A percentile compares a stretch with the other conserved stretches of the same genome.
Evolutionary conservation across 2,113 vertebrate species (phyloP).

Genomic region (Regulus satrapa): DNA sequence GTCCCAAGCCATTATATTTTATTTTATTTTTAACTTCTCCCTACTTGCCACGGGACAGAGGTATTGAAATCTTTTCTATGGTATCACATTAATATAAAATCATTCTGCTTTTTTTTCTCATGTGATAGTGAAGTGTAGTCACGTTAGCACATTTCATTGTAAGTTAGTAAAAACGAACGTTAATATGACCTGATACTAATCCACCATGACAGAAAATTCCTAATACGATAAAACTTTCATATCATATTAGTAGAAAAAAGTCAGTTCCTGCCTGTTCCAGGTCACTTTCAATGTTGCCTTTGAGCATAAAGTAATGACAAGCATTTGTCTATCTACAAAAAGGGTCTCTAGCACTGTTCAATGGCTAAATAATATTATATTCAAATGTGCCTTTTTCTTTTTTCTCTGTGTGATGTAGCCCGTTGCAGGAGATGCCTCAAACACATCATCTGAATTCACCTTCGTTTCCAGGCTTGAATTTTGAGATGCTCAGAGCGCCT

Average conservation of each 20-base stretch:
- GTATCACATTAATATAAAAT: slow-evolving; percentile 48
- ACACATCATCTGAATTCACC: neutral
- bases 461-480: neutral
- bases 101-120: neutral
- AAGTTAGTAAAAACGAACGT: slow-evolving; percentile 66
- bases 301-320: slow-evolving; percentile 40
- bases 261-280: slow-evolving; percentile 64
- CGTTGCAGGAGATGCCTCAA: neutral
- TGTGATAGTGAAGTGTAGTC: slow-evolving; percentile 40
- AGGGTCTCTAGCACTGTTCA: neutral
- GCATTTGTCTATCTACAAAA: slow-evolving; percentile 52
- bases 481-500: neutral
- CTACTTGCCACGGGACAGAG: neutral
- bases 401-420: neutral
- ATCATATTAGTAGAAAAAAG: slow-evolving; percentile 65
- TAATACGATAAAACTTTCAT: slow-evolving; percentile 76
- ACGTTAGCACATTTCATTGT: slow-evolving; percentile 70
- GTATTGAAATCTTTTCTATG: slow-evolving; percentile 32
- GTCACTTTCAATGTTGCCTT: slow-evolving; percentile 65
- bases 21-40: neutral
- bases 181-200: slow-evolving; percentile 73
- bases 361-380: neutral
- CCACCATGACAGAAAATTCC: slow-evolving; percentile 72
- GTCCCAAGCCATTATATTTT: neutral
- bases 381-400: neutral